These are phyloP conservation scores for Lycocerus yunnanus DNA, from an alignment of 2,888 invertebrate species.

Conservation along the genomic window DNA sequence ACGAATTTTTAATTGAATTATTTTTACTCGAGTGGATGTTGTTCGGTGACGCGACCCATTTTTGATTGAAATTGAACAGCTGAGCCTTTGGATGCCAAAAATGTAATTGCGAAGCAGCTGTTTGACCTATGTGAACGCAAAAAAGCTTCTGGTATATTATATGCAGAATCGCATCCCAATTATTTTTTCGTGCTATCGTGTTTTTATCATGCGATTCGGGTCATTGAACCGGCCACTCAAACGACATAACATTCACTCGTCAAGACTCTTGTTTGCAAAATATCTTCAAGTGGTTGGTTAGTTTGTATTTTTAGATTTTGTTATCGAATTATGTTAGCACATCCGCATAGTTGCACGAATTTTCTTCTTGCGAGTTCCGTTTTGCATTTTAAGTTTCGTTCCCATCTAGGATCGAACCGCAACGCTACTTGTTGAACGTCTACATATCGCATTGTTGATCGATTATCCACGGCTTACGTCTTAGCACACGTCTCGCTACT, in stretches of 20 bases:
- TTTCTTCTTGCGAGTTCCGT: too few species aligned
- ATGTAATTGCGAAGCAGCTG: not conserved
- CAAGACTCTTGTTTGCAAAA: not conserved
- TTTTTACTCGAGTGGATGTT: not conserved
- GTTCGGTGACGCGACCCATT: not conserved
- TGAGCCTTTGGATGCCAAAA: not conserved
- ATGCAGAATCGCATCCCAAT: not conserved
- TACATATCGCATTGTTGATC: not conserved
- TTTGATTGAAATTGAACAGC: not conserved
- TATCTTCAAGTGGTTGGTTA: not conserved
- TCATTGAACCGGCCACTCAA: not conserved
- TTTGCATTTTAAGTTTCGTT: too few species aligned
- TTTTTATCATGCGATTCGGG: not conserved
- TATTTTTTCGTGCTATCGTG: not conserved
- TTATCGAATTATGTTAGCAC: not conserved
- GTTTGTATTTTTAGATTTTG: not conserved
- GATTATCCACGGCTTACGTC: not conserved
- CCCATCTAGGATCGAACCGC: not conserved
- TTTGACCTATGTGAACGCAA: not conserved
- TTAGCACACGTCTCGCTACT: not conserved
- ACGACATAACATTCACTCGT: not conserved
- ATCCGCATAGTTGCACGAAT: not conserved
- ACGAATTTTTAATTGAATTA: constrained; percentile 3
- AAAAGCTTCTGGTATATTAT: not conserved
- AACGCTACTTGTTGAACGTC: not conserved